Evolutionary conservation across 2,113 vertebrate genomes (phyloP).

Genomic region (Ramphastos sulfuratus): DNA sequence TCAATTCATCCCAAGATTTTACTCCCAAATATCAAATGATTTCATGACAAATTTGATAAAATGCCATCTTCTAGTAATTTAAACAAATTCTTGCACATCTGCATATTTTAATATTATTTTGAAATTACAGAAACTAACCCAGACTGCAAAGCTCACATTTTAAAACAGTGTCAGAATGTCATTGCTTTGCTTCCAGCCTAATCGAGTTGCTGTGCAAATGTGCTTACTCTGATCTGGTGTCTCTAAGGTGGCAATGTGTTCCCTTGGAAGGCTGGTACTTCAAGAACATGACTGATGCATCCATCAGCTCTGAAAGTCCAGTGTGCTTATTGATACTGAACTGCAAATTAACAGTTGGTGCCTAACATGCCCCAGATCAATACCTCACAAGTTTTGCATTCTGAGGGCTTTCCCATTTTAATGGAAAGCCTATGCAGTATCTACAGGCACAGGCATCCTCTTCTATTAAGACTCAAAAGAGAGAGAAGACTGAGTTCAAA

Average conservation of each 20-base stretch:
- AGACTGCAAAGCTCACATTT: slow-evolving; percentile 10
- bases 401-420: neutral
- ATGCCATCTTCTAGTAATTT: neutral
- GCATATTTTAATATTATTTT: neutral
- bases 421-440: neutral
- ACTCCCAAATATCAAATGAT: neutral
- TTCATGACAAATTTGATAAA: neutral
- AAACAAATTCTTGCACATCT: neutral
- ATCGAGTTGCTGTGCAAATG: neutral
- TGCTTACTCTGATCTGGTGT: slow-evolving; percentile 3
- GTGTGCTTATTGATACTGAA: neutral
- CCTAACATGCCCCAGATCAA: neutral
- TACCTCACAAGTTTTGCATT: neutral
- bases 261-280: neutral
- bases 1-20: neutral
- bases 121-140: neutral
- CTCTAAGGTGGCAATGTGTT: fast-evolving
- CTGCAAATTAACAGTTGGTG: neutral
- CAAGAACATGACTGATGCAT: neutral
- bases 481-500: neutral
- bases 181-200: neutral
- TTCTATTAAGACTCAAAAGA: neutral
- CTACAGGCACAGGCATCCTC: neutral
- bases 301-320: neutral
- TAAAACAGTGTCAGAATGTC: neutral